phyloP scores from a whole-genome alignment of 2,888 invertebrate genomes.

The Asteroscopus sphinx region DNA sequence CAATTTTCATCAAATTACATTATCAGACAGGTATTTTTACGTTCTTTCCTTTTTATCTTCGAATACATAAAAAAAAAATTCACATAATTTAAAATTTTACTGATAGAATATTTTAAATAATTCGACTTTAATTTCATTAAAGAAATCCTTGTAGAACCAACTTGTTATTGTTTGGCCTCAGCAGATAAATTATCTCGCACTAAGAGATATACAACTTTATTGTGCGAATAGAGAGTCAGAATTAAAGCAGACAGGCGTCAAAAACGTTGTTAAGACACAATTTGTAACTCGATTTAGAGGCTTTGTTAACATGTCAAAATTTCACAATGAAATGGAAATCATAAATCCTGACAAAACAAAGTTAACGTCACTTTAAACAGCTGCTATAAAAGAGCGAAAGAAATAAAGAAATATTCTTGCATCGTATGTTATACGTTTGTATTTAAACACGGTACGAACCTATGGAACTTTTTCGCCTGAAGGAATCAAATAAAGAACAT shows the following conservation, averaged over 20 bases:
- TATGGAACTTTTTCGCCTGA: background rate
- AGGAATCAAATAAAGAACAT: background rate
- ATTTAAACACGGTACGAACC: too few relatives aligned
- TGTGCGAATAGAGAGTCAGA: conserved; percentile 7
- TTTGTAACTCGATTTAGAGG: conserved; percentile 33
- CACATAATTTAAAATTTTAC: too few relatives aligned
- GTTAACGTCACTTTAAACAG: conserved; percentile 16
- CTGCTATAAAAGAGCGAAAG: too few relatives aligned
- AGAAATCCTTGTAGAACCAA: background rate
- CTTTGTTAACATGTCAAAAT: conserved; percentile 26
- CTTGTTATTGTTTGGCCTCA: background rate
- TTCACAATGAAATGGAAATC: background rate
- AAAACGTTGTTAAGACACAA: conserved; percentile 10
- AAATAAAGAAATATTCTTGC: too few relatives aligned
- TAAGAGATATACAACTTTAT: conserved; percentile 5
- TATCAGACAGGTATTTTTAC: too few relatives aligned
- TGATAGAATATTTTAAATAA: too few relatives aligned
- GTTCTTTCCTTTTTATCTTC: too few relatives aligned
- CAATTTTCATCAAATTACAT: too few relatives aligned
- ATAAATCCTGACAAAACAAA: conserved; percentile 5
- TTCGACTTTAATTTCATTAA: too few relatives aligned
- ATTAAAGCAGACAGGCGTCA: conserved; percentile 27
- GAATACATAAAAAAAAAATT: too few relatives aligned
- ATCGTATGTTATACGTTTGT: too few relatives aligned
- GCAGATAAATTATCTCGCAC: background rate